phyloP scores from a whole-genome alignment of 2,888 invertebrate genomes.

The Dasysyrphus tricinctus region DNA sequence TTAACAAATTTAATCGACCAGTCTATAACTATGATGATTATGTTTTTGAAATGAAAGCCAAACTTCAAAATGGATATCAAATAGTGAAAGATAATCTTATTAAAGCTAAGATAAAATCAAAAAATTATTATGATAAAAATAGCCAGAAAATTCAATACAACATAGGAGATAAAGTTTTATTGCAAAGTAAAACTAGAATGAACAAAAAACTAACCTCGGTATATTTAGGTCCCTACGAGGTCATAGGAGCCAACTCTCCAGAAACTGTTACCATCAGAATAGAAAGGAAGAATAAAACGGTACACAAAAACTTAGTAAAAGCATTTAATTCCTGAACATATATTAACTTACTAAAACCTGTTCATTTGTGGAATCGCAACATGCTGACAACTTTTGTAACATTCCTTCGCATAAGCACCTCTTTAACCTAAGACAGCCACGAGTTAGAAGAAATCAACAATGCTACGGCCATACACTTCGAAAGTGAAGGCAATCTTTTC shows the following conservation, averaged over 20 bases:
- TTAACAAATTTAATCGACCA: too few species aligned
- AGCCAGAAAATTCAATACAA: slow-evolving; percentile 4
- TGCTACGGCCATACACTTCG: slow-evolving; percentile 9
- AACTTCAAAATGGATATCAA: slow-evolving; percentile 32
- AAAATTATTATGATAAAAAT: slow-evolving; percentile 21
- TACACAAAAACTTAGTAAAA: slow-evolving; percentile 5
- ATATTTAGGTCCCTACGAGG: slow-evolving; percentile 10
- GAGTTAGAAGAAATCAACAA: background rate
- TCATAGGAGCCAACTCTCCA: background rate
- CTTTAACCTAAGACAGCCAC: background rate
- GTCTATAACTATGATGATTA: slow-evolving; percentile 12
- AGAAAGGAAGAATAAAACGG: background rate
- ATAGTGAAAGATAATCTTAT: slow-evolving; percentile 14
- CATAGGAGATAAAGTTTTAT: slow-evolving; percentile 28
- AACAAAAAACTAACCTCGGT: slow-evolving; percentile 20
- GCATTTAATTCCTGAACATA: slow-evolving; percentile 10
- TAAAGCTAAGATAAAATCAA: slow-evolving; percentile 3
- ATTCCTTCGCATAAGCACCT: background rate
- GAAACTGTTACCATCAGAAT: background rate
- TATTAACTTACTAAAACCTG: background rate
- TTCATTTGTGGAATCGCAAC: background rate
- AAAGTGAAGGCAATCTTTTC: background rate
- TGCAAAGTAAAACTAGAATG: slow-evolving; percentile 16
- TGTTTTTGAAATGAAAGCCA: slow-evolving; percentile 4
- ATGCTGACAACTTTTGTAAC: background rate